phyloP scores from a whole-genome alignment of 2,888 invertebrate species.

The Melipona bicolor region DNA sequence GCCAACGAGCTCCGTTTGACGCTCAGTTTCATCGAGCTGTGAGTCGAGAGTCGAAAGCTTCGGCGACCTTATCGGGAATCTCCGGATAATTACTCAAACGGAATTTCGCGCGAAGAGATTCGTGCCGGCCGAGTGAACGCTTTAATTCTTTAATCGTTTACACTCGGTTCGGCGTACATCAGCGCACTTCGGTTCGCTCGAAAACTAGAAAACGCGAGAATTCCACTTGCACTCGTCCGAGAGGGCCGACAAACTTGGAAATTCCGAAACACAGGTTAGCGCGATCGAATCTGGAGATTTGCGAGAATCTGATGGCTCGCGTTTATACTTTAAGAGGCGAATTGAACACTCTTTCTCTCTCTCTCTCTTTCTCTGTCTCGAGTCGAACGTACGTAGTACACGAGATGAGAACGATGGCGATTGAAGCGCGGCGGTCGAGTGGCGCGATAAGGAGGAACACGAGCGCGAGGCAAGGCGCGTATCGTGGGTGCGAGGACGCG shows the following conservation, averaged over 20 bases:
- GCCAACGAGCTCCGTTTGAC: neutral
- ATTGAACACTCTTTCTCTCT: no score
- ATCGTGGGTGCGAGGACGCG: conserved; percentile 47
- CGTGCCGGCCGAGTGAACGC: neutral
- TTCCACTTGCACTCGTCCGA: no score
- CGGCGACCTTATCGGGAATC: neutral
- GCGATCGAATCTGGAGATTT: neutral
- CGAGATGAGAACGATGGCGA: conserved; percentile 5
- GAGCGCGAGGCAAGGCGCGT: conserved; percentile 36
- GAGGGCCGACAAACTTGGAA: neutral
- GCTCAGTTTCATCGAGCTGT: neutral
- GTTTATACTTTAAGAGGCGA: no score
- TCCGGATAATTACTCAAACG: neutral
- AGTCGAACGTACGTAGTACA: neutral
- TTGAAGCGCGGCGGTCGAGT: neutral
- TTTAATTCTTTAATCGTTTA: neutral
- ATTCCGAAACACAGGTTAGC: neutral
- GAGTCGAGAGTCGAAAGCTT: neutral
- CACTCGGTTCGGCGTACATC: neutral
- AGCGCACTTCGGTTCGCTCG: no score
- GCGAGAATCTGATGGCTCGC: neutral
- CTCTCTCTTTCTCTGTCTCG: no score
- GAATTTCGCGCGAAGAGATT: neutral
- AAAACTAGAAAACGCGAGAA: neutral
- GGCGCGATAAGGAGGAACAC: conserved; percentile 26